Conservation (phyloP, 1,140 invertebrate genomes). For the Drosophila leontia region DNA sequence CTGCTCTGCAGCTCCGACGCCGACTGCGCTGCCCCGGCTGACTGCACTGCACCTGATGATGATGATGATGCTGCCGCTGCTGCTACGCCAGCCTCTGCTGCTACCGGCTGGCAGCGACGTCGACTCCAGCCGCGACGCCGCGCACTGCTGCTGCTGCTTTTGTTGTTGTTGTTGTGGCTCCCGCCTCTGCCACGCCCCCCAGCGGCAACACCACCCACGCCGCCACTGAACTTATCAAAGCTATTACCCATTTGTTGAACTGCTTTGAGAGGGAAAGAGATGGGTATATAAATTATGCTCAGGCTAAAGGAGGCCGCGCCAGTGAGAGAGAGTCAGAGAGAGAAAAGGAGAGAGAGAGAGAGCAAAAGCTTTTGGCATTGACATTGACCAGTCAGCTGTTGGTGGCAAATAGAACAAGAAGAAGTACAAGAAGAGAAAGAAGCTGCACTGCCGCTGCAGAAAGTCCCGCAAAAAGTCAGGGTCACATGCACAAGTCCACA, state of each 20-base stretch:
- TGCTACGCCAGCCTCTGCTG: conserved; percentile 8
- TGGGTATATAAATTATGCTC: conserved; percentile 4
- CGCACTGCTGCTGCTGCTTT: conserved; percentile 13
- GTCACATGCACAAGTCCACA: conserved; percentile 35
- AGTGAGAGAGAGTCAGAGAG: not conserved
- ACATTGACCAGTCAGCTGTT: conserved; percentile 60
- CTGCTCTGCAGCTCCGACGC: conserved; percentile 19
- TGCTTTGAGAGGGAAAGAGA: not conserved
- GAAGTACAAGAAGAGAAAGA: not conserved
- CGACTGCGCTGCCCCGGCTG: not conserved
- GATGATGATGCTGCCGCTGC: conserved; percentile 11
- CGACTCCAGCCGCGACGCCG: conserved; percentile 53
- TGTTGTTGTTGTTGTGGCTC: conserved; percentile 6
- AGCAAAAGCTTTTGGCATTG: conserved; percentile 52
- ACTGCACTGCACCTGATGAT: conserved; percentile 4
- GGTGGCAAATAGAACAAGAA: no score
- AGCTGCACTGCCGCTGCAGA: conserved; percentile 41
- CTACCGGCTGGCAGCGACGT: conserved; percentile 21
- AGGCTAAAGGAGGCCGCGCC: not conserved
- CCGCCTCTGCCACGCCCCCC: conserved; percentile 3
- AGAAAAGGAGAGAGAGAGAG: conserved; percentile 13
- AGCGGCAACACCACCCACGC: conserved; percentile 3
- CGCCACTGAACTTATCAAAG: conserved; percentile 54
- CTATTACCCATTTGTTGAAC: conserved; percentile 57
- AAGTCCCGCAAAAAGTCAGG: conserved; percentile 31